These are phyloP conservation scores for Chloebia gouldiae DNA, from an alignment of 2,113 vertebrate genomes.

Conservation along the genomic window DNA sequence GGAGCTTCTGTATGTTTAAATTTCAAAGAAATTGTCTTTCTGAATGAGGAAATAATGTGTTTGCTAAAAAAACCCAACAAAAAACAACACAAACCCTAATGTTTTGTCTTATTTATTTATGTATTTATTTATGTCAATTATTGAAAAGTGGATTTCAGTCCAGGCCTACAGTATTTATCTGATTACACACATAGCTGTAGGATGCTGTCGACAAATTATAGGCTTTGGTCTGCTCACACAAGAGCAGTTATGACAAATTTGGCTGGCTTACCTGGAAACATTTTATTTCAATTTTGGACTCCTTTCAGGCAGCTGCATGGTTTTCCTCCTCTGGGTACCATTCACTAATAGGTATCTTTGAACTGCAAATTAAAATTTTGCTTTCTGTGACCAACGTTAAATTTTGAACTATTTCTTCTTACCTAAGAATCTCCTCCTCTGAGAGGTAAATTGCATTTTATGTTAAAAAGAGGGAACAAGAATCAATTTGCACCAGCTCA, in stretches of 20 bases:
- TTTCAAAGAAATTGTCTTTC: neutral
- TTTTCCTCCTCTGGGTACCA: neutral
- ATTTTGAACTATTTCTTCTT: neutral
- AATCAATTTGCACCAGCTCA: neutral
- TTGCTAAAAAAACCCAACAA: neutral
- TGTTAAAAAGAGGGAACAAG: neutral
- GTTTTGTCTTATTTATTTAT: neutral
- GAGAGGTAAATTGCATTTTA: neutral
- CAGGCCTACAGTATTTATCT: neutral
- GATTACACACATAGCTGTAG: neutral
- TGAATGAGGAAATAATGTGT: neutral
- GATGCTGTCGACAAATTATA: neutral
- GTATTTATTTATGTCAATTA: neutral
- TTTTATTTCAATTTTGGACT: constrained; percentile 8
- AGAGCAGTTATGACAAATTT: neutral
- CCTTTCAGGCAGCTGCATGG: neutral
- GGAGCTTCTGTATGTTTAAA: neutral
- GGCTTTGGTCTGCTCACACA: neutral
- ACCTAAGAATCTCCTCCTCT: neutral
- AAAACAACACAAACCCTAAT: neutral
- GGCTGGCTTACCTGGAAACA: constrained; percentile 26
- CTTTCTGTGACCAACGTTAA: neutral
- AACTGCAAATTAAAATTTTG: constrained; percentile 27
- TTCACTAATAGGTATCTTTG: neutral
- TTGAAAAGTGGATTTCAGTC: neutral